Evolutionary conservation across 92 coral and sea anemone genomes (phyloP), one percentile per base, ranked within the genome.

Genomic region (Ricordea florida): DNA sequence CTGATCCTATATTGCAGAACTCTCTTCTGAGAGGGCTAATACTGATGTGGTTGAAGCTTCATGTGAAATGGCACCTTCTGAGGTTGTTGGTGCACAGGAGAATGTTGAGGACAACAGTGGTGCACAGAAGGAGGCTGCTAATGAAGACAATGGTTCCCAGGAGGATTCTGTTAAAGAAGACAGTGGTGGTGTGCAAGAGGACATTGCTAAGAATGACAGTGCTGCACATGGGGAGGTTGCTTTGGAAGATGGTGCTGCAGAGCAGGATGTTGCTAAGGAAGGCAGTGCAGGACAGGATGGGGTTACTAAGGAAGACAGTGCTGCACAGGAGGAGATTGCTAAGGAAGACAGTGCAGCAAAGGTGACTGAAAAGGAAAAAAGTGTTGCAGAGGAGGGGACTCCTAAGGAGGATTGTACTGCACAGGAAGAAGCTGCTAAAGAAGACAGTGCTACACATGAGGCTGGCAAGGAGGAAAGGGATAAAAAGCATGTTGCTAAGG

Each of bases 341-440:
- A 11, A n/a, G n/a, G 62, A 33, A 57, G 57, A 20, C n/a, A n/a
- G n/a, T n/a, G n/a, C n/a, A 45, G 58, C 63, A 32, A 48, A 62
- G 44, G 66, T 10, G 8, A 40, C 45, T 48, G 32, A 31, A 9
- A 30, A 36, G 35, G 42, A 49, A 31, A 74, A 69, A 37, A 36
- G 45, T 35, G 38, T n/a, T 36, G 20, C 77, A 17, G 47, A 22
- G 49, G 32, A 53, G 0, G 33, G 21, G 26, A 33, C 26, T 11
- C 47, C 45, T 21, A 65, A 49, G 18, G 51, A 18, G 38, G 75
- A 46, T 10, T 46, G 21, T 29, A 37, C 42, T 45, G 60, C 48
- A 50, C 74, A 62, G 49, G 53, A 30, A 3, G 82, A 64, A 10
- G 62, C 6, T 50, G 83, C 60, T 18, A 51, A 63, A n/a, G 71